phyloP scores from a whole-genome alignment of 2,797 vertebrate species.

The Cyclura pinguis region DNA sequence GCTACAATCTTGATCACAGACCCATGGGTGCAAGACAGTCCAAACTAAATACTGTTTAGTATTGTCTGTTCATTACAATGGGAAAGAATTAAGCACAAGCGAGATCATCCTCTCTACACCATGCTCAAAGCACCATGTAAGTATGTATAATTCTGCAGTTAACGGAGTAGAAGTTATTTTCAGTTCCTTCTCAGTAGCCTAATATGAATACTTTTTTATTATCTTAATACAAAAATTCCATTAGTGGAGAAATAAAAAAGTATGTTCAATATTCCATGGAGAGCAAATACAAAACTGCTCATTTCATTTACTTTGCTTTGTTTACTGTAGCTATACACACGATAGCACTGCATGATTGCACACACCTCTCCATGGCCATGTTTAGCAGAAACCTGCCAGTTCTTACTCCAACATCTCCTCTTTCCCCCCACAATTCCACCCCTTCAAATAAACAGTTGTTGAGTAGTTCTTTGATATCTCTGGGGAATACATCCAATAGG shows the following conservation, averaged over 20 bases:
- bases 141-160: not conserved
- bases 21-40: not conserved
- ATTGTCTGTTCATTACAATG: not conserved
- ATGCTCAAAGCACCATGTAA: not conserved
- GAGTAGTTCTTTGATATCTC: not conserved
- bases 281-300: rapidly evolving
- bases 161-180: not conserved
- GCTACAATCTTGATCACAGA: not conserved
- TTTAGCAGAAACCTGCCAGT: not conserved
- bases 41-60: not conserved
- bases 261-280: rapidly evolving
- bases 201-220: conserved; percentile 11
- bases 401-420: not conserved
- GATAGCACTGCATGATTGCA: not conserved
- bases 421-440: too few relatives aligned
- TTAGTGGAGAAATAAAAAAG: not conserved
- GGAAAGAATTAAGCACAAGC: not conserved
- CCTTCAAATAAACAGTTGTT: not conserved
- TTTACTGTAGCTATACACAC: not conserved
- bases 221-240: conserved; percentile 13
- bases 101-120: not conserved
- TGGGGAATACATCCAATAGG: not conserved
- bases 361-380: not conserved
- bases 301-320: not conserved
- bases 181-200: not conserved